Evolutionary conservation across 1,140 invertebrate species (phyloP), one percentile per base, ranked within the genome.

Genomic region (Lordiphosa clarofinis): DNA sequence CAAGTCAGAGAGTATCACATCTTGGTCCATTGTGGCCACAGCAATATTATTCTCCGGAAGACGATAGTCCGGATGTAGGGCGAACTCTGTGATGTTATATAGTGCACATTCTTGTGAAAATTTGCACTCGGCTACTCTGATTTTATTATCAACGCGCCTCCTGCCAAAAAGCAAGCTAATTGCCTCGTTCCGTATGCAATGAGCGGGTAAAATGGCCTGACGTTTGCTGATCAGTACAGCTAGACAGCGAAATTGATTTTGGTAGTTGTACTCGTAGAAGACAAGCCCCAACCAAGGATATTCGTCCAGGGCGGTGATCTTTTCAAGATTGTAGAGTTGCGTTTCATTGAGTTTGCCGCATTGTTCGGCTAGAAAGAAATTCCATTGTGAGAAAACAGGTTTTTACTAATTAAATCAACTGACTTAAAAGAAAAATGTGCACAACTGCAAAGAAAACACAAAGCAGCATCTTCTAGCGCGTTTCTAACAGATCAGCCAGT

Each of bases 281-380:
- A 52, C 24, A 4, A 33, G 19, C 7, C 49, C 49, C 15, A 52
- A 4, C 49, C 49, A 52, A 9, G 49, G 49, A 24, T 37, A 52
- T 24, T 52, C 49, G 21, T 36, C 37, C 7, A 8, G 37, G 19
- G 37, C 49, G 3, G 28, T 19, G 35, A 39, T 24, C 19, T 52
- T 52, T 1, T 52, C 5, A 11, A 12, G 33, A 37, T 39, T 52
- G 19, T 24, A 40, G 9, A 52, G 11, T 21, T 52, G 49, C 3
- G 21, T 24, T 36, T 52, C 49, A 13, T 52, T 40, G 4, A 52
- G 12, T 52, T 40, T 52, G 12, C 49, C 49, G 19, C 49, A 52
- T 7, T 48, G 46, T 10, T 36, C n/a, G 9, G 42, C 15, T 7
- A 19, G 21, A 21, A 12, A 11, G 4, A 31, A 28, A 24, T 5